Base-by-base conservation (phyloP, 2,888 invertebrate species). In the Epicampocera succincta region DNA sequence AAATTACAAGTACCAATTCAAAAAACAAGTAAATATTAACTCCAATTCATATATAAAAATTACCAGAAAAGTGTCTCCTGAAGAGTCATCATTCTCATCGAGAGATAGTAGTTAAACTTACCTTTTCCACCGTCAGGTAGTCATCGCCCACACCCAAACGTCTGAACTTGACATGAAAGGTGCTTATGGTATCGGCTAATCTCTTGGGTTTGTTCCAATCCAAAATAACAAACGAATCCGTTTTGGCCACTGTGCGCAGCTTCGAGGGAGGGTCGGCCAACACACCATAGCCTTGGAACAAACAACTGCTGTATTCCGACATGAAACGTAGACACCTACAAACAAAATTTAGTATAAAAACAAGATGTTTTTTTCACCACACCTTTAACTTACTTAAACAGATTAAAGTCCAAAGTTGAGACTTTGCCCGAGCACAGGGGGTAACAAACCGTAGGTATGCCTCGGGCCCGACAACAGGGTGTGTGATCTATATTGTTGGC, bases 241-340 rank as follows among this genome's bases (percentile, higher is more conserved):
- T 94, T 80, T 96, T 94, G 88, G 95, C 95, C 42, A 95, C 93
- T 6, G 96, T 93, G 85, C 93, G 94, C 2, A 96, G 92, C 63
- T 93, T 92, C 0, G 93, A 93, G 0, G 96, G 96, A 0, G 94
- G 92, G 33, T 95, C 94, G 0, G 96, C 95, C 1, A 96, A 92
- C 0, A 96, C 96, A 0, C 96, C 96, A 90, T 96, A 96, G 15
- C 96, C 96, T 91, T 96, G 95, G 83, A 96, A 93, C 21, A 96
- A 92, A 88, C 96, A 96, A 91, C 95, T 96, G 50, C 95, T 94
- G 91, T 96, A 96, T 50, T 95, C 94, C 6, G 93, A 93, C 95
- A 96, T 96, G 91, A 95, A 96, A 76, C 95, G 94, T 77, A 97
- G 92, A 88, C 96, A 96, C 88, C 94, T 94, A 75, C 12, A 52